Percentiles rank a stretch among this genome's conserved stretches.
Conservation (phyloP, 2,888 invertebrate species). For the Ecdyonurus torrentis region DNA sequence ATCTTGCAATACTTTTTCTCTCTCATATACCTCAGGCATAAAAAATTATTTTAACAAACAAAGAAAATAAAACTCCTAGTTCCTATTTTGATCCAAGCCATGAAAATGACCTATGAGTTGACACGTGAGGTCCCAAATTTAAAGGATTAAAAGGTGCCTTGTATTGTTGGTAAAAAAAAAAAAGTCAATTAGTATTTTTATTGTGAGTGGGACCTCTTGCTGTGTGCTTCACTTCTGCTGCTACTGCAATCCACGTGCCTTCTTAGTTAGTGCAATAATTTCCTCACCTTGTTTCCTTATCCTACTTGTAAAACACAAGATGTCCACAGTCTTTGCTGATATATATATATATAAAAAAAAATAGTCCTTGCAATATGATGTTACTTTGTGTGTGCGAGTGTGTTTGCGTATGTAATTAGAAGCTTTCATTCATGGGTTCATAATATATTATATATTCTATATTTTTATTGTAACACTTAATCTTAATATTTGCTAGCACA, state of each 20-base stretch:
- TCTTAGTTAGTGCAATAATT: not conserved
- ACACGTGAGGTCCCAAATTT: too few relatives aligned
- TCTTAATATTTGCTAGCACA: not conserved
- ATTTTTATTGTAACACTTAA: not conserved
- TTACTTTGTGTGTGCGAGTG: not conserved
- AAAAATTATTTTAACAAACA: too few relatives aligned
- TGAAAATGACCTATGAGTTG: too few relatives aligned
- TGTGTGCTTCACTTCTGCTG: not conserved
- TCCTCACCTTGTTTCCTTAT: not conserved
- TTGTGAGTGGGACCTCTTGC: not conserved
- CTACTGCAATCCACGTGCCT: not conserved
- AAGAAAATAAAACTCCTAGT: too few relatives aligned
- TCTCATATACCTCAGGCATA: too few relatives aligned
- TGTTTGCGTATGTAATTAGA: not conserved
- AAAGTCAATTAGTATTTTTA: not conserved
- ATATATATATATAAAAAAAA: too few relatives aligned
- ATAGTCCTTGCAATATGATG: slow-evolving; percentile 2
- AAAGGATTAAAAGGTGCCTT: not conserved
- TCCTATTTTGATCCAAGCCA: too few relatives aligned
- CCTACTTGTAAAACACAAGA: not conserved
- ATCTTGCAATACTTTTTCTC: too few relatives aligned
- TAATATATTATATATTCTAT: too few relatives aligned
- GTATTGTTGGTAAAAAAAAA: too few relatives aligned
- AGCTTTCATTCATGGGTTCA: not conserved
- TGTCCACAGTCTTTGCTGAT: not conserved